Evolutionary conservation across 2,888 invertebrate species (phyloP).

Genomic region (Platynereis dumerilii): DNA sequence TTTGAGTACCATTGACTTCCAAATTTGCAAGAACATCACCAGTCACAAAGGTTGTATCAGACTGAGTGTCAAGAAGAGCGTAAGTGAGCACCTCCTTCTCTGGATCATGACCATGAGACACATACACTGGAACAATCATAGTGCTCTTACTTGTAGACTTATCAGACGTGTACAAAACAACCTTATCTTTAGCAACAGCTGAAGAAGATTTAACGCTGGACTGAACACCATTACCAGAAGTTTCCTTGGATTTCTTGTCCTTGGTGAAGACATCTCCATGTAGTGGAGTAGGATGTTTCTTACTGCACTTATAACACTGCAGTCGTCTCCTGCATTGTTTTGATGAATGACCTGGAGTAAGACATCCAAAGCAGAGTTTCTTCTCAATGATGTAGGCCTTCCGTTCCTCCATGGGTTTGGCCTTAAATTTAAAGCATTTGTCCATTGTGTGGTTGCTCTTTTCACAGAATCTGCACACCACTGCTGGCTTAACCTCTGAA

Average conservation of each 20-base stretch:
- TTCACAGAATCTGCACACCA: no score
- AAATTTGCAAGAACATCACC: not conserved
- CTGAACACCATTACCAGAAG: not conserved
- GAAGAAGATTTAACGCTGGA: not conserved
- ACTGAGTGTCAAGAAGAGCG: constrained; percentile 1
- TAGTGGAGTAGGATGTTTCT: not conserved
- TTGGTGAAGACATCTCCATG: not conserved
- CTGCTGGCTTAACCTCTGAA: no score
- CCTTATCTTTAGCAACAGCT: no score
- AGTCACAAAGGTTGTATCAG: not conserved
- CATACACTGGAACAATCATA: constrained; percentile 1
- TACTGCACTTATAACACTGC: not conserved
- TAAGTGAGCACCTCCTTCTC: not conserved
- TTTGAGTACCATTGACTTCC: no score
- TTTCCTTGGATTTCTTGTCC: not conserved
- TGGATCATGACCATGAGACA: not conserved
- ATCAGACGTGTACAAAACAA: no score
- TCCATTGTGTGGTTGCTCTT: no score
- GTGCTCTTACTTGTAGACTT: not conserved
- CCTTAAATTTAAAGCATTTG: no score
- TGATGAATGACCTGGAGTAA: no score
- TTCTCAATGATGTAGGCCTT: no score
- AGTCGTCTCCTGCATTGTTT: no score
- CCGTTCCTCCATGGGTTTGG: no score
- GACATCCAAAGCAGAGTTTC: no score